phyloP scores from a whole-genome alignment of 2,113 vertebrate genomes.

The Paradisaea rubra region DNA sequence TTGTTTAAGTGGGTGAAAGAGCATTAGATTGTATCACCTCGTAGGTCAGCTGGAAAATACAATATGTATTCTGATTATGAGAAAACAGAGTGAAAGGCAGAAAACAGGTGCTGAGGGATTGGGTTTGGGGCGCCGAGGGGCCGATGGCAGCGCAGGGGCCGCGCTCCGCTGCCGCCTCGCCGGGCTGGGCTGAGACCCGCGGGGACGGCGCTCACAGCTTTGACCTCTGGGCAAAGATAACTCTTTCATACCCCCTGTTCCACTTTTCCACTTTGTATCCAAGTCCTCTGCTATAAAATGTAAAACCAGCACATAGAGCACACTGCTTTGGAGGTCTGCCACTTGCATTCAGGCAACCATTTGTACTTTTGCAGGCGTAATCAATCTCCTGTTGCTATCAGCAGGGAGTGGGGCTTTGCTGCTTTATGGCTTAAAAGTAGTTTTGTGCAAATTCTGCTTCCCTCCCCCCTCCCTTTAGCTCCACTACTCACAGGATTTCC shows the following conservation, averaged over 20 bases:
- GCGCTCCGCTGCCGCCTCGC: not conserved
- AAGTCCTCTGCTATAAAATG: conserved; percentile 45
- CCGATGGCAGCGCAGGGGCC: fast-evolving
- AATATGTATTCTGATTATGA: not conserved
- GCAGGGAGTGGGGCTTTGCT: conserved; percentile 69
- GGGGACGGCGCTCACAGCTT: not conserved
- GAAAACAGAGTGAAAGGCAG: not conserved
- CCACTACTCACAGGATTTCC: conserved; percentile 62
- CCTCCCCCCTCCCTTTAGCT: conserved; percentile 47
- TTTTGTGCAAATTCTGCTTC: conserved; percentile 70
- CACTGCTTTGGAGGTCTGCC: conserved; percentile 69
- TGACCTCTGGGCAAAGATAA: conserved; percentile 51
- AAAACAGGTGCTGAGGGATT: not conserved
- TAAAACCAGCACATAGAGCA: conserved; percentile 48
- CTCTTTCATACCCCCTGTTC: conserved; percentile 30
- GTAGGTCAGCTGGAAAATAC: conserved; percentile 30
- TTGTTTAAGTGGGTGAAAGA: conserved; percentile 4
- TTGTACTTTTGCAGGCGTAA: conserved; percentile 84
- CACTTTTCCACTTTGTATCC: conserved; percentile 34
- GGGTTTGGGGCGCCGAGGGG: not conserved
- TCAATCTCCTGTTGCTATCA: conserved; percentile 86
- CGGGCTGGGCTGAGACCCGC: not conserved
- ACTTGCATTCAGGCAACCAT: conserved; percentile 79
- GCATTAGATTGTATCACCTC: not conserved
- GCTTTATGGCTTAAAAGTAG: conserved; percentile 67